Evolutionary conservation across 1,140 invertebrate species (phyloP).

Genomic region (Platyura marginata): DNA sequence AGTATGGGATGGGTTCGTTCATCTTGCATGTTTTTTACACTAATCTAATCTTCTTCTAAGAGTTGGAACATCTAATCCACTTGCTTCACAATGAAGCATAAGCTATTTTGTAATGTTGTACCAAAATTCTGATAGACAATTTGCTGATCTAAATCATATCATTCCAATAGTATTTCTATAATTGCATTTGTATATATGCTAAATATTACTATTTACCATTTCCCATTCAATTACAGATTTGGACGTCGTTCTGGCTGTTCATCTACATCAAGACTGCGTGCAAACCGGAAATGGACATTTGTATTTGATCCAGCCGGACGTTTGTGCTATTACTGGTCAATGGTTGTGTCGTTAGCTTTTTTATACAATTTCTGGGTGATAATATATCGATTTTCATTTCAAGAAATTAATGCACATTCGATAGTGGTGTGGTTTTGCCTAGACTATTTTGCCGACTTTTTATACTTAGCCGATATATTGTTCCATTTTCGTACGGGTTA

Average conservation of each 20-base stretch:
- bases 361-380: slow-evolving; percentile 99
- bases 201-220: too few relatives aligned
- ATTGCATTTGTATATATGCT: too few relatives aligned
- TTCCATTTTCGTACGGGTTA: slow-evolving; percentile 97
- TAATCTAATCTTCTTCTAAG: too few relatives aligned
- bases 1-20: too few relatives aligned
- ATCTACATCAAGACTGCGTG: slow-evolving; percentile 17
- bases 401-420: slow-evolving; percentile 76
- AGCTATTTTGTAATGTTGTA: too few relatives aligned
- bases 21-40: too few relatives aligned
- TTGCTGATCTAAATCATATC: too few relatives aligned
- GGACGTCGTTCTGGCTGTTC: slow-evolving; percentile 5
- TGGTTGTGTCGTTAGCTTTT: slow-evolving; percentile 93
- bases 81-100: too few relatives aligned
- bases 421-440: slow-evolving; percentile 88
- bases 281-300: slow-evolving; percentile 55
- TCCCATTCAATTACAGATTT: too few relatives aligned
- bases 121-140: too few relatives aligned
- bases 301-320: slow-evolving; percentile 83
- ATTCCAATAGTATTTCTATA: too few relatives aligned
- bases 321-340: slow-evolving; percentile 89
- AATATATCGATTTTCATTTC: slow-evolving; percentile 95
- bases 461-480: slow-evolving; percentile 89
- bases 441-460: slow-evolving; percentile 90
- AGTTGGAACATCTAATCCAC: too few relatives aligned